Percentiles rank a stretch among this genome's conserved stretches.
These are phyloP conservation scores for human DNA, from an alignment of 2,113 vertebrate genomes.

Conservation along the genomic window GRCh38 chr3:158997001-158997500, in stretches of 20 bases:
- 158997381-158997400: background rate
- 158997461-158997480: background rate
- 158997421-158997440: background rate
- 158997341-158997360: background rate
- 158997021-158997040: background rate
- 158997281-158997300: background rate
- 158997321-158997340: background rate
- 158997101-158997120: background rate
- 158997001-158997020: background rate
- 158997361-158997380: background rate
- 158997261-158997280: background rate
- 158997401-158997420: background rate
- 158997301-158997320: background rate
- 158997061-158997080: background rate
- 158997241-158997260: background rate
- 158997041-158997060: background rate
- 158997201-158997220: background rate
- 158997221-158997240: conserved; percentile 1
- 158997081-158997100: background rate
- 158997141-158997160: background rate
- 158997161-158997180: background rate
- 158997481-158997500: background rate
- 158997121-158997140: background rate
- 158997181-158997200: background rate
- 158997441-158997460: background rate